Evolutionary conservation across 2,113 vertebrate genomes (phyloP), one percentile per base, ranked within the genome.

Genomic region (Alethe diademata): DNA sequence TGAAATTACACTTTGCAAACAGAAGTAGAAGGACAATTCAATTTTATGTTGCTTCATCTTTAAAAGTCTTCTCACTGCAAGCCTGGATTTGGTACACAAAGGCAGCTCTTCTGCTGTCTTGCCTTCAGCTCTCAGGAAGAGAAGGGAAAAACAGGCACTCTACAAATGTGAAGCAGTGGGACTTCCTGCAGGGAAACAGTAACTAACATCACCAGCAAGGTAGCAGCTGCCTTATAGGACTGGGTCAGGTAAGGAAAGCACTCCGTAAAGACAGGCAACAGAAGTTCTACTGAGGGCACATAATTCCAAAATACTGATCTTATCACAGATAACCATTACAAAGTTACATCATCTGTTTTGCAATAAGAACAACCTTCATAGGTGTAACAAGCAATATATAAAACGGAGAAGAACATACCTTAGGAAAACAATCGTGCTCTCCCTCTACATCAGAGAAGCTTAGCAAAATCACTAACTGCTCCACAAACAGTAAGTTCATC

Each of bases 1-100:
- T 72, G 54, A 95, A 96, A 97, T 92, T 84, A 95, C 20, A 80
- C 45, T 47, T 78, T 95, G 83, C 93, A 96, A 88, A 42, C 64
- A 60, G 81, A 88, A 97, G 87, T 71, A 50, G 61, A 90, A 60
- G 28, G 56, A 86, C 78, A 40, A 93, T 89, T 93, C 94, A 90
- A 94, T 94, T 96, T 91, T 70, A 95, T 38, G 45, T 91, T 70
- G 62, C 22, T 80, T 61, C 61, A 70, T 81, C 70, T 76, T 85
- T 75, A 57, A 58, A 92, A 95, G 86, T 78, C 64, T 91, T 86
- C 71, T 86, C 65, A n/a, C 42, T 61, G 79, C 76, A 86, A 96
- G 75, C 64, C 74, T 8, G 14, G 13, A 38, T 88, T 74, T 80
- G 38, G 47, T 79, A 95, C 57, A 38, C 58, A 88, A 89, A 31